phyloP scores from a whole-genome alignment of 2,888 invertebrate genomes.

The Lampropteryx suffumata region DNA sequence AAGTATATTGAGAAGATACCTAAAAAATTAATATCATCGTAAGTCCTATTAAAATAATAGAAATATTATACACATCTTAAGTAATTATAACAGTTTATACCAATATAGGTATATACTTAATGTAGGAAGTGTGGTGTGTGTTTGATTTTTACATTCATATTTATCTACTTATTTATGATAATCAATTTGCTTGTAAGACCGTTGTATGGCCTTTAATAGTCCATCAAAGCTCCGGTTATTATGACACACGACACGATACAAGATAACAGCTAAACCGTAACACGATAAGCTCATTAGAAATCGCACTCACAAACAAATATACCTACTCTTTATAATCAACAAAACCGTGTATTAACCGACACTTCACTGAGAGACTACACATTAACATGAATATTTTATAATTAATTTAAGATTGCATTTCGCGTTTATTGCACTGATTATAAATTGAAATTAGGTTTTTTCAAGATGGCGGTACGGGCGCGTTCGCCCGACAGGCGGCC shows the following conservation, averaged over 20 bases:
- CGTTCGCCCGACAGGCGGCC: constrained; percentile 61
- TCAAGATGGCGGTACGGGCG: constrained; percentile 54
- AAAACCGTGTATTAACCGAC: constrained; percentile 3
- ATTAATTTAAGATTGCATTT: constrained; percentile 8
- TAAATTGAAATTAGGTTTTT: constrained; percentile 26
- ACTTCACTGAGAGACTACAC: too few relatives aligned
- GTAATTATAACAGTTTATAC: too few relatives aligned
- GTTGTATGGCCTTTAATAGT: constrained; percentile 10
- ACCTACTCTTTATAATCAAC: constrained; percentile 28
- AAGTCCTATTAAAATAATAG: too few relatives aligned
- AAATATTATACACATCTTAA: too few relatives aligned
- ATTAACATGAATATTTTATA: constrained; percentile 3
- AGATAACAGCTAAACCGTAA: constrained; percentile 48
- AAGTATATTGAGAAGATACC: too few relatives aligned
- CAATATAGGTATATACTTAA: too few relatives aligned
- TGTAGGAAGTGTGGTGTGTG: too few relatives aligned
- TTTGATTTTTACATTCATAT: background rate
- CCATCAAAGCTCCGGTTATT: constrained; percentile 30
- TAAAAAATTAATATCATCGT: too few relatives aligned
- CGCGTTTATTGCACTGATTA: constrained; percentile 26
- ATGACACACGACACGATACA: constrained; percentile 33
- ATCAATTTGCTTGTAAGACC: constrained; percentile 7
- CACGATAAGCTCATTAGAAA: constrained; percentile 54
- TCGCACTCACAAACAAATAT: constrained; percentile 42
- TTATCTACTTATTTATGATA: background rate